Conservation (phyloP, 2,888 invertebrate genomes). For the Eueremaeus valkanovi region DNA sequence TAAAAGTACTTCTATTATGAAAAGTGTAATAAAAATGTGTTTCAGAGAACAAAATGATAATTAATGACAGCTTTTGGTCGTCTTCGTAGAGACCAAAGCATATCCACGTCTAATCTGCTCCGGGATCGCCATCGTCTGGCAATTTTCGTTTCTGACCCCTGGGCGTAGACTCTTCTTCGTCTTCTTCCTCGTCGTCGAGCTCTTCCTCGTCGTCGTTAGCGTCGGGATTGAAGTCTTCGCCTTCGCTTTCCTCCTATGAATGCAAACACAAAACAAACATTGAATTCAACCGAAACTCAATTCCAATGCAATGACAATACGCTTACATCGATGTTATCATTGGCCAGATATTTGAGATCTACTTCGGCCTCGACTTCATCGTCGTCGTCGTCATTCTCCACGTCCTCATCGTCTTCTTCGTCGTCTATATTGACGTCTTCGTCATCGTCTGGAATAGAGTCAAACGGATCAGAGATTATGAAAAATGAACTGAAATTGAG, state of each 20-base stretch:
- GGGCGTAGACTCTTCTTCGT: constrained; percentile 36
- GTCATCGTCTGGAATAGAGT: constrained; percentile 62
- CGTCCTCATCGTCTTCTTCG: constrained; percentile 51
- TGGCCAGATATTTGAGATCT: constrained; percentile 66
- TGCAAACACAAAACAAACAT: not conserved
- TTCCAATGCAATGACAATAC: no score
- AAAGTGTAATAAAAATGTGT: constrained; percentile 25
- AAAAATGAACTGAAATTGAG: no score
- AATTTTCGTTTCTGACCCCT: constrained; percentile 44
- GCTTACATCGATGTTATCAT: constrained; percentile 51
- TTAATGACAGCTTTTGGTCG: not conserved
- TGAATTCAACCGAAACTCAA: not conserved
- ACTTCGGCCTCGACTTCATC: constrained; percentile 61
- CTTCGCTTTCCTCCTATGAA: constrained; percentile 47
- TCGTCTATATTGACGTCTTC: constrained; percentile 54
- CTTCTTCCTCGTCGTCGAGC: constrained; percentile 46
- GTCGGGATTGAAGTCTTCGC: constrained; percentile 46
- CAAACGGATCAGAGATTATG: no score
- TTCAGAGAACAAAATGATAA: constrained; percentile 5
- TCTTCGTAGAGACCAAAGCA: not conserved
- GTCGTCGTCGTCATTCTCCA: constrained; percentile 50
- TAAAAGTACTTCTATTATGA: constrained; percentile 21
- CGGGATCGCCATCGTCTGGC: constrained; percentile 41
- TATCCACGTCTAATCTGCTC: not conserved
- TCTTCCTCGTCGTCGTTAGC: constrained; percentile 42